Evolutionary conservation across 2,113 vertebrate species (phyloP).

Genomic region (Microtus richardsoni): DNA sequence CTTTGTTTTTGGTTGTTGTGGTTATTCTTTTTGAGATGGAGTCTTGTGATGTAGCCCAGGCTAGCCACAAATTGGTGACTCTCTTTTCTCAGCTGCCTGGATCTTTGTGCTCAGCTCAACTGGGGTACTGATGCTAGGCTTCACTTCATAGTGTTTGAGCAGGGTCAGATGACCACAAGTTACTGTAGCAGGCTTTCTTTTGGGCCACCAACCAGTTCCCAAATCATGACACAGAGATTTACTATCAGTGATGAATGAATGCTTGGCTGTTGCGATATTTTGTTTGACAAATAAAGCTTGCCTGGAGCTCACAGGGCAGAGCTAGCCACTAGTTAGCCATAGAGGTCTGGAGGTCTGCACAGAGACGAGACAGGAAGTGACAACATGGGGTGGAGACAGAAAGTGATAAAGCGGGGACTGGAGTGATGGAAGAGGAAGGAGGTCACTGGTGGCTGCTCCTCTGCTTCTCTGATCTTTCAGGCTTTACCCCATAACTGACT

Average conservation of each 20-base stretch:
- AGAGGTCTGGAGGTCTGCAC: too few species aligned
- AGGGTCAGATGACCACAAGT: not conserved
- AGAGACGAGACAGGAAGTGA: too few species aligned
- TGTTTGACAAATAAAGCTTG: too few species aligned
- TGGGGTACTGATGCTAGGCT: not conserved
- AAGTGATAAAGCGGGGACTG: too few species aligned
- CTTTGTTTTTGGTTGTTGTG: not conserved
- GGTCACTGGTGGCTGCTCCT: too few species aligned
- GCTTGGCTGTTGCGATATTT: not conserved
- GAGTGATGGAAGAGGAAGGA: too few species aligned
- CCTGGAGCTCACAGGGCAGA: too few species aligned
- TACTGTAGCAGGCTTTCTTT: not conserved
- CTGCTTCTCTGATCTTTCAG: too few species aligned
- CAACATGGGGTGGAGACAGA: too few species aligned
- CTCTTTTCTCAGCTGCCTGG: not conserved
- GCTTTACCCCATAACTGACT: too few species aligned
- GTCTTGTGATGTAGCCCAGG: not conserved
- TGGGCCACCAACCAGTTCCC: not conserved
- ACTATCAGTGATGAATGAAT: not conserved
- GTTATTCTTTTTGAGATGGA: not conserved
- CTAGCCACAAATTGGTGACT: not conserved
- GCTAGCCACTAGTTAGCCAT: too few species aligned
- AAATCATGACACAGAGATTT: not conserved
- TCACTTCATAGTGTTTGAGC: not conserved
- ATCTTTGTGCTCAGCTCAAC: not conserved